Percentiles rank a stretch among this genome's conserved stretches.
Evolutionary conservation across 2,797 vertebrate species (phyloP).

Genomic region (Myiotriccus ornatus): DNA sequence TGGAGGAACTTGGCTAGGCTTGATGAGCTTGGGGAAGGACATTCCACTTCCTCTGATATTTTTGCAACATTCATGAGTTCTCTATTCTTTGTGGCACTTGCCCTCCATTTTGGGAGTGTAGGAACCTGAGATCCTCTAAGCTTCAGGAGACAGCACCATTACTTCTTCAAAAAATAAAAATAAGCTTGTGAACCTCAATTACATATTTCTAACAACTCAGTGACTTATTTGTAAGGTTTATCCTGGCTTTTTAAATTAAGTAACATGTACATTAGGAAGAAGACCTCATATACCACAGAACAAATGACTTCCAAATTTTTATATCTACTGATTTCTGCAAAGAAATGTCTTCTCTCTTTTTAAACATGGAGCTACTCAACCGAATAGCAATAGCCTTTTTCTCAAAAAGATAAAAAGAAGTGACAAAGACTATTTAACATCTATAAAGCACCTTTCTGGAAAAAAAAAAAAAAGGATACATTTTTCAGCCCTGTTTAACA

Average conservation of each 20-base stretch:
- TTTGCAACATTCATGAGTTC: background rate
- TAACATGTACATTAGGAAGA: background rate
- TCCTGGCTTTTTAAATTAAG: conserved; percentile 6
- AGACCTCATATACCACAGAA: background rate
- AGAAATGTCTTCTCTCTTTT: background rate
- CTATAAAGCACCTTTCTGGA: background rate
- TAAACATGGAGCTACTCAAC: background rate
- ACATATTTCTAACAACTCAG: background rate
- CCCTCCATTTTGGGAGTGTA: background rate
- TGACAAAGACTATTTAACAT: background rate
- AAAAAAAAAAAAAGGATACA: background rate
- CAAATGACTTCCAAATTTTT: background rate
- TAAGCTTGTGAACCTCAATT: background rate
- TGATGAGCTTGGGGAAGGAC: background rate
- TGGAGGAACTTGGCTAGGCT: background rate
- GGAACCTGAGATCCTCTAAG: background rate
- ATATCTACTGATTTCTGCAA: background rate
- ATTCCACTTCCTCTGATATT: background rate
- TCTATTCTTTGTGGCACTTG: background rate
- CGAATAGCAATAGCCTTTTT: background rate
- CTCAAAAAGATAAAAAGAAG: background rate
- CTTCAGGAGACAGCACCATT: background rate
- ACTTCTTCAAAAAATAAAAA: background rate
- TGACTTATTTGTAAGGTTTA: background rate
- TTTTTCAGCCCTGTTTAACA: background rate